These are phyloP conservation scores for Thryonomys swinderianus DNA, from an alignment of 2,113 vertebrate genomes.

Conservation along the genomic window DNA sequence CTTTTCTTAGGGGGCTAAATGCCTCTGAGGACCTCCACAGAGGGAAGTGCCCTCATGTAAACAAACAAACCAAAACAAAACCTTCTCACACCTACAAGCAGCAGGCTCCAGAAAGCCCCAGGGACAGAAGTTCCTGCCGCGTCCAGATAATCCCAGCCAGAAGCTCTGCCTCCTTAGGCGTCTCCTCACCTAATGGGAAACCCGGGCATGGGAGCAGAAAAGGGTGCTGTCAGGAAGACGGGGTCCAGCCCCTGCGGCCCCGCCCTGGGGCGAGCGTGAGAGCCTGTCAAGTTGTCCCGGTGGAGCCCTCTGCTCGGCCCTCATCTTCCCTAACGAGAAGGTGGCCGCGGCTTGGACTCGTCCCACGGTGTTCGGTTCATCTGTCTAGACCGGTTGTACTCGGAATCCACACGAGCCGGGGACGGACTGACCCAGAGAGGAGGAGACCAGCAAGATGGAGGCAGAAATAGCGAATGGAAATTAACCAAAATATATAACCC, in stretches of 20 bases:
- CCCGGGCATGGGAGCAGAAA: neutral
- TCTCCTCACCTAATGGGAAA: neutral
- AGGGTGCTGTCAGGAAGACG: neutral
- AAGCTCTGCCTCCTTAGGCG: neutral
- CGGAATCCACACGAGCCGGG: neutral
- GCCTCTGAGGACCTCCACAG: neutral
- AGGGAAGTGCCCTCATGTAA: neutral
- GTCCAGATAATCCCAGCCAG: neutral
- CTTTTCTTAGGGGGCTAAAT: neutral
- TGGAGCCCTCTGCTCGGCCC: neutral
- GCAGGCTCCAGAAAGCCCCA: neutral
- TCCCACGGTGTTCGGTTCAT: neutral
- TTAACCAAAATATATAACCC: neutral
- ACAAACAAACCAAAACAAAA: neutral
- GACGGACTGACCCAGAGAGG: neutral
- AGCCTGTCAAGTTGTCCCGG: neutral
- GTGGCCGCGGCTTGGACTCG: neutral
- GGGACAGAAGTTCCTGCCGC: neutral
- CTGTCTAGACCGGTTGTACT: neutral
- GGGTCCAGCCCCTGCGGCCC: neutral
- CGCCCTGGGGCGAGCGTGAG: neutral
- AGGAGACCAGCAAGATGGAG: neutral
- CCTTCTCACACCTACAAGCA: neutral
- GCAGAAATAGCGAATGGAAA: neutral
- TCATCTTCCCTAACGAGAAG: neutral